A percentile compares a stretch with the other conserved stretches of the same genome.
These are phyloP conservation scores for Austrolebias charrua DNA, from an alignment of 2,797 vertebrate genomes.

Conservation along the genomic window DNA sequence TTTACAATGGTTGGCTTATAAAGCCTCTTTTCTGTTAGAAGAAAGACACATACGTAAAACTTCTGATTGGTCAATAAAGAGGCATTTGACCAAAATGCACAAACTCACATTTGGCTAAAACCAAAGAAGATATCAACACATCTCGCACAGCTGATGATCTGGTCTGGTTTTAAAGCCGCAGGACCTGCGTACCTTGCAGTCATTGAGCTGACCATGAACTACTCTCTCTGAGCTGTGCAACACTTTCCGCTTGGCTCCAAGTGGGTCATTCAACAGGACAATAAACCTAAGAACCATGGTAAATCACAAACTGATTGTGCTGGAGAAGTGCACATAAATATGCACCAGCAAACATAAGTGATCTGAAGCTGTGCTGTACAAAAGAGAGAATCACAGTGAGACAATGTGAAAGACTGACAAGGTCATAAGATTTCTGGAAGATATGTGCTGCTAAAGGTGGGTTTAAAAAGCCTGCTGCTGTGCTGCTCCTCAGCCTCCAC, in stretches of 20 bases:
- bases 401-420: background rate
- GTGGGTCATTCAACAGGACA: background rate
- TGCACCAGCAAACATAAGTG: background rate
- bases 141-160: background rate
- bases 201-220: background rate
- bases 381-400: background rate
- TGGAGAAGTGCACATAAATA: background rate
- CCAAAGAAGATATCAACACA: background rate
- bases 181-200: background rate
- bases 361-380: background rate
- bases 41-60: too few species aligned
- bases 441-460: background rate
- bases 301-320: background rate
- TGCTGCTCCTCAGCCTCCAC: conserved; percentile 1
- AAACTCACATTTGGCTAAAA: background rate
- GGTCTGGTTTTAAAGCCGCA: background rate
- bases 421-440: background rate
- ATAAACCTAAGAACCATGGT: background rate
- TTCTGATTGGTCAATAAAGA: too few species aligned
- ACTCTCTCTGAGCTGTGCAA: background rate
- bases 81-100: too few species aligned
- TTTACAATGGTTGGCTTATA: too few species aligned
- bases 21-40: too few species aligned
- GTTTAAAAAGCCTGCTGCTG: background rate
- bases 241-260: background rate